Base-by-base conservation (phyloP, 2,113 vertebrate species). In the Daubentonia madagascariensis region DNA sequence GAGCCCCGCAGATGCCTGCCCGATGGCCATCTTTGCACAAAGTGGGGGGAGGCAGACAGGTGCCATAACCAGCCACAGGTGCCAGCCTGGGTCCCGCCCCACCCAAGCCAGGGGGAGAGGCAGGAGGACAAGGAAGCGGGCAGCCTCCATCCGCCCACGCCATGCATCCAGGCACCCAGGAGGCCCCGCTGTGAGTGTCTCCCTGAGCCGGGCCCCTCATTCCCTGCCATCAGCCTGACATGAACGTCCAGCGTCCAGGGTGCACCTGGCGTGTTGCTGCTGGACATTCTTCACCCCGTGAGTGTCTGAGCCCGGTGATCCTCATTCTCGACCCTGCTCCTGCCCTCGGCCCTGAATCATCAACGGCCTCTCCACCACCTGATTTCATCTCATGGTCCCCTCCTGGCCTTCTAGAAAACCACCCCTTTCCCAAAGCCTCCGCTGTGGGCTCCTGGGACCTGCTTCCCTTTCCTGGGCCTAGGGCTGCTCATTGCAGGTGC, bases 101-200 rank as follows among this genome's bases (percentile, higher is more conserved):
- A 13, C 28, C 9, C 3, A 1, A 10, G 30, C 28, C 11, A 12
- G 18, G 61, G 28, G 32, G 11, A 32, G 3, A 65, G 28, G 61
- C 30, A 30, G 17, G 61, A 65, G 30, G 28, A 25, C 59, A 8
- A 10, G 59, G 6, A 6, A 28, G 59, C 9, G 3, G 0, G 1
- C 0, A 2, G 13, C 73, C 7, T 4, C 7, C 0, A 45, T 18
- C 61, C 18, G 0, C 12, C 0, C 25, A 23, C 0, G 23, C 59
- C 9, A 8, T 10, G 23, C 23, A 61, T 61, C 50, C 23, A 1
- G 43, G 22, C 45, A 3, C 59, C 12, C 0, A 0, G 8, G 48
- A 35, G n/a, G 18, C 61, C 2, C 0, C 20, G 35, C 48, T 48
- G 8, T 5, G 28, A 45, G 16, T 35, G 45, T 16, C 59, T 40